Evolutionary conservation across 2,797 vertebrate species (phyloP).

Genomic region (Rhinogobio ventralis): DNA sequence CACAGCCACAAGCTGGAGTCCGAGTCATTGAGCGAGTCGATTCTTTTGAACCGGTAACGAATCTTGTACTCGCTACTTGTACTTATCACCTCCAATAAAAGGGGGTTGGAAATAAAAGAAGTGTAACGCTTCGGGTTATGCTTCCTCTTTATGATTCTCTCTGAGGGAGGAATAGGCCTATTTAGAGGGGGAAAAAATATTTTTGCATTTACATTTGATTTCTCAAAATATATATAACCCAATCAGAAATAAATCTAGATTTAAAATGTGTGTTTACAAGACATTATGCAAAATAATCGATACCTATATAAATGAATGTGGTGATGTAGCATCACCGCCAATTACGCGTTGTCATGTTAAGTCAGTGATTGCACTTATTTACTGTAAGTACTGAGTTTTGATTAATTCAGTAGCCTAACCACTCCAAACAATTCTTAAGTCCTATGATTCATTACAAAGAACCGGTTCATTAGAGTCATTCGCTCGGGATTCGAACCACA

Average conservation of each 20-base stretch:
- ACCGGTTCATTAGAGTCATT: background rate
- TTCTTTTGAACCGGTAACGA: background rate
- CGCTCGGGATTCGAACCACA: background rate
- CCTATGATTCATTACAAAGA: slow-evolving; percentile 8
- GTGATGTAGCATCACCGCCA: background rate
- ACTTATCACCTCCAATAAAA: background rate
- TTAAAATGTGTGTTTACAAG: background rate
- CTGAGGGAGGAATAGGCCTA: background rate
- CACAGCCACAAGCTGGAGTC: slow-evolving; percentile 37
- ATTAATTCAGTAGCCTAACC: background rate
- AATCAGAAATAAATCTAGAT: background rate
- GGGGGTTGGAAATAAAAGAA: background rate
- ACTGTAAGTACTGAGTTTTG: background rate
- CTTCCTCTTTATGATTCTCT: background rate
- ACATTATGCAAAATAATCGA: background rate
- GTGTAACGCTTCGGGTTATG: background rate
- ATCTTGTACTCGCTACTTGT: background rate
- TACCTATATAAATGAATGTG: background rate
- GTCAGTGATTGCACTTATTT: background rate
- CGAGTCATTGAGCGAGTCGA: slow-evolving; percentile 1
- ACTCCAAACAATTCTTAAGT: background rate
- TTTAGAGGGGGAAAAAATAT: too few relatives aligned
- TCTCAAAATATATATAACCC: background rate
- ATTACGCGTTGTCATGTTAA: background rate
- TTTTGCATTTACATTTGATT: slow-evolving; percentile 1